A percentile compares a stretch with the other conserved stretches of the same genome.
These are phyloP conservation scores for Gymnothorax javanicus DNA, from an alignment of 2,797 vertebrate genomes.

Conservation along the genomic window DNA sequence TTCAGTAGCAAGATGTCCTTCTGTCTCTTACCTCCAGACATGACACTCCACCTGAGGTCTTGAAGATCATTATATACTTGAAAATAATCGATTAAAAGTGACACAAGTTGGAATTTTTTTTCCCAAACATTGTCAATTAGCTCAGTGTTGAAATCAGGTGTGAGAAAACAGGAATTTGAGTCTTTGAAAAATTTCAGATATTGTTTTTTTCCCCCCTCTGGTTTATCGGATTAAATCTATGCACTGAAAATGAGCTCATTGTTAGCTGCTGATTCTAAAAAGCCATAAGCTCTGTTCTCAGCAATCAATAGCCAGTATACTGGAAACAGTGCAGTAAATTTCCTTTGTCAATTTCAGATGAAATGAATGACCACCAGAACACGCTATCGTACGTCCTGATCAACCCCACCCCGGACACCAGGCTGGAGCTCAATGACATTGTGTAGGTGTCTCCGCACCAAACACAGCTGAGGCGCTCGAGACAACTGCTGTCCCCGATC, in stretches of 20 bases:
- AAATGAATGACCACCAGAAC: conserved; percentile 99
- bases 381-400: conserved; percentile 96
- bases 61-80: background rate
- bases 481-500: background rate
- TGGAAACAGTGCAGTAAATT: background rate
- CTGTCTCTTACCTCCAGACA: background rate
- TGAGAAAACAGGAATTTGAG: background rate
- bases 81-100: background rate
- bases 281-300: background rate
- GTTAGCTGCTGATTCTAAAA: background rate
- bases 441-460: conserved; percentile 75
- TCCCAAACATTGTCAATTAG: background rate
- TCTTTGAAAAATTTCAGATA: background rate
- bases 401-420: conserved; percentile 93
- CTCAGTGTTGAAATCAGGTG: background rate
- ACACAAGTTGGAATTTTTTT: conserved; percentile 14
- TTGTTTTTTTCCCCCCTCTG: background rate
- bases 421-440: conserved; percentile 92
- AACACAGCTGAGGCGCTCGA: background rate
- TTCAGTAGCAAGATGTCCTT: background rate
- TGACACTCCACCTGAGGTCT: background rate
- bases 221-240: background rate
- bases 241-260: background rate
- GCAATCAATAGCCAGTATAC: background rate
- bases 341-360: conserved; percentile 72